These are phyloP conservation scores for Willowsia nigromaculata DNA, from an alignment of 2,888 invertebrate species.

Conservation along the genomic window DNA sequence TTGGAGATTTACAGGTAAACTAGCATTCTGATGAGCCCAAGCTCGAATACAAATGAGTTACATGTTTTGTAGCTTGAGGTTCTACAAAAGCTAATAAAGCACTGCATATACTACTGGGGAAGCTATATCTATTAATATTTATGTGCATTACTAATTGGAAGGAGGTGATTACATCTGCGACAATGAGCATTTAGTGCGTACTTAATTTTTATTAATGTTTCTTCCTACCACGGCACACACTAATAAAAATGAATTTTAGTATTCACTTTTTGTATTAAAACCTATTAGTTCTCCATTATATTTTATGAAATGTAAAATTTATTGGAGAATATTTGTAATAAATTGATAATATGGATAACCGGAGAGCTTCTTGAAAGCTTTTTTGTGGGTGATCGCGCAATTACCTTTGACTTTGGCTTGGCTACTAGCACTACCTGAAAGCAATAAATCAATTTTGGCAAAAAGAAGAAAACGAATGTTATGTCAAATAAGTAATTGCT, in stretches of 20 bases:
- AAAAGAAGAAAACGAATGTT: background rate
- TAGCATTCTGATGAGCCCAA: background rate
- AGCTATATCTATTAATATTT: background rate
- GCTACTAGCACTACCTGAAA: background rate
- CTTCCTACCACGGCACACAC: background rate
- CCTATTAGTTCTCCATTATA: background rate
- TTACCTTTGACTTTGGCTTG: background rate
- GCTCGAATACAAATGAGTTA: constrained; percentile 9
- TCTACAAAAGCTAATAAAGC: background rate
- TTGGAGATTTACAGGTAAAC: background rate
- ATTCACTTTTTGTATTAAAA: background rate
- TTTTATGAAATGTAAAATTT: background rate
- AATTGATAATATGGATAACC: too few species aligned
- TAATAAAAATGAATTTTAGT: background rate
- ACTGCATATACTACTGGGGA: background rate
- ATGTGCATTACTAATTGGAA: constrained; percentile 33
- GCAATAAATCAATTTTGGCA: background rate
- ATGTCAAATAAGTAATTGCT: background rate
- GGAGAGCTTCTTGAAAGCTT: background rate
- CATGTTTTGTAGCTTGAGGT: background rate
- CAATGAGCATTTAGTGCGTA: background rate
- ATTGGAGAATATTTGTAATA: too few species aligned
- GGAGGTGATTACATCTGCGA: background rate
- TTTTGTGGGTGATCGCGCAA: background rate
- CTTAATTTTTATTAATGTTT: constrained; percentile 1